Percentiles rank a stretch among this genome's conserved stretches.
Conservation (phyloP, 2,888 invertebrate species). For the Taenaris catops region DNA sequence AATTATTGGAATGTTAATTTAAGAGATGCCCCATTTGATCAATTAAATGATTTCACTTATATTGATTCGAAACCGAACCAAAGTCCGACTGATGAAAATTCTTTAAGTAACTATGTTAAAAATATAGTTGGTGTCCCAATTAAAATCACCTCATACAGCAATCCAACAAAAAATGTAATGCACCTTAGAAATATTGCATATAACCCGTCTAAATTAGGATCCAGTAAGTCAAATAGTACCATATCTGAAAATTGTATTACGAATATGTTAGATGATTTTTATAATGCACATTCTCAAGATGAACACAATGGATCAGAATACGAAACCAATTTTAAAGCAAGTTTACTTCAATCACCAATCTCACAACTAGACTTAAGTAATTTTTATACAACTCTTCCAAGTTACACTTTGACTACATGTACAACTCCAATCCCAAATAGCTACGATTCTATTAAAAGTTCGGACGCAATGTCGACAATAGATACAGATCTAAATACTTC, state of each 20-base stretch:
- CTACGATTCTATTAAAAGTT: not conserved
- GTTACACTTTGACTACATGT: not conserved
- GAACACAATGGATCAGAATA: not conserved
- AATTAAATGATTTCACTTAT: not conserved
- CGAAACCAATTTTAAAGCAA: not conserved
- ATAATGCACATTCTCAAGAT: not conserved
- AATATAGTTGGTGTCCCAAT: not conserved
- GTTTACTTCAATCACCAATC: not conserved
- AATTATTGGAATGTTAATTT: conserved; percentile 39
- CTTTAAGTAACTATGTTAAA: conserved; percentile 1
- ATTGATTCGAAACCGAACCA: not conserved
- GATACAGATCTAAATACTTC: conserved; percentile 1
- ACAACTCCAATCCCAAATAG: not conserved
- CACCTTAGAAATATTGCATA: conserved; percentile 7
- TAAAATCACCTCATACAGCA: conserved; percentile 8
- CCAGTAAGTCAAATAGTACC: not conserved
- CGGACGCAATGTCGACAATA: not conserved
- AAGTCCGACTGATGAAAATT: not conserved
- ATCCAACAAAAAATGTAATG: conserved; percentile 1
- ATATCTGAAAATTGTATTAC: not conserved
- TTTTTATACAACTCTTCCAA: not conserved
- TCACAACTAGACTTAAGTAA: not conserved
- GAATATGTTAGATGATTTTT: not conserved
- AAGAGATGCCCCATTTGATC: not conserved
- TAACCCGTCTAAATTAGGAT: too few species aligned